Conservation (phyloP, 2,113 vertebrate species). For the Regulus satrapa region DNA sequence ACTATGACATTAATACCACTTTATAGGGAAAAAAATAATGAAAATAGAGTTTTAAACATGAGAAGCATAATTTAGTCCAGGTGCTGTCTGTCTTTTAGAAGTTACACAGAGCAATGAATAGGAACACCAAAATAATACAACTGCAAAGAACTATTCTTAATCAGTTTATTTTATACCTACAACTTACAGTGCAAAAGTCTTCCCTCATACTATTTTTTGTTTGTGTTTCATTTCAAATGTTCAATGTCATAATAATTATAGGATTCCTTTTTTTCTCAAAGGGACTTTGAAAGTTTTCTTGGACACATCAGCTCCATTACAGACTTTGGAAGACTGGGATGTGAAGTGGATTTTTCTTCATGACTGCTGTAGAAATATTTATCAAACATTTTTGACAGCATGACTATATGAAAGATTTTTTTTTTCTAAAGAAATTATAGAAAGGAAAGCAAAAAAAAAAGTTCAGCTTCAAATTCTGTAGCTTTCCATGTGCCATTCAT, state of each 20-base stretch:
- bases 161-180: background rate
- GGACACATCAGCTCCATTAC: background rate
- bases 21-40: background rate
- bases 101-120: background rate
- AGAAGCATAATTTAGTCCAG: background rate
- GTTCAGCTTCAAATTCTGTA: background rate
- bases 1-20: background rate
- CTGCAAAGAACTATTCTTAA: background rate
- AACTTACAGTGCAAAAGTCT: background rate
- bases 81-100: background rate
- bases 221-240: background rate
- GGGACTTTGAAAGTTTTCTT: background rate
- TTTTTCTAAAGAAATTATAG: background rate
- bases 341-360: background rate
- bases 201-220: background rate
- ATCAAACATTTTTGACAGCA: background rate
- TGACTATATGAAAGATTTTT: background rate
- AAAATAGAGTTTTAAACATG: background rate
- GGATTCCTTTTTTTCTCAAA: background rate
- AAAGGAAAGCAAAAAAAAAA: background rate
- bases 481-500: background rate
- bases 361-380: background rate
- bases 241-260: background rate
- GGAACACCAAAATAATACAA: background rate
- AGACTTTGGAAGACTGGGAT: background rate